Evolutionary conservation across 2,888 invertebrate genomes (phyloP), one percentile per base, ranked within the genome.

Genomic region (Lymantria dispar): DNA sequence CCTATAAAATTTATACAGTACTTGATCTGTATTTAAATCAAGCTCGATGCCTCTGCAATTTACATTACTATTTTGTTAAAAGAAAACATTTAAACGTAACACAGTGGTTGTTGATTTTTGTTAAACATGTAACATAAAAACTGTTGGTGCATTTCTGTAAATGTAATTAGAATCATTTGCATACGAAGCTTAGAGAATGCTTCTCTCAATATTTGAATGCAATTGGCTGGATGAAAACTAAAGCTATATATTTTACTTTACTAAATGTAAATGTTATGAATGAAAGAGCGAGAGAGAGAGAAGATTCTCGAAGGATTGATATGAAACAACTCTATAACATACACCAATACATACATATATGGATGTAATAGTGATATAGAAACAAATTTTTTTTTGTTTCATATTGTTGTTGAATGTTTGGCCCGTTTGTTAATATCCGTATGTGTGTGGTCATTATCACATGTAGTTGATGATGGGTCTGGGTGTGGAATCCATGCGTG

Each of bases 401-500:
- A 38, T 9, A 11, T 38, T n/a, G 38, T 7, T 38, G 37, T 37
- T 11, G 9, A 10, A 41, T 7, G 45, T 50, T 45, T 8, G 40
- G 39, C 8, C 36, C 36, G 22, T 22, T 3, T 22, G 10, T 39
- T 29, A 36, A 22, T 22, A 36, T 43, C 41, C 43, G 39, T 15
- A 42, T 42, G 31, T 45, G 36, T 29, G 12, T 45, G 48, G 31
- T 42, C 10, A 48, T 40, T 36, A 44, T 51, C 51, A 33, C 22
- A 54, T 22, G 22, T 22, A 58, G 60, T 62, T 58, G 58, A 56
- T 59, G 54, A 51, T 50, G 55, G 63, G 68, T 61, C 37, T 52
- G 64, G 60, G 62, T 62, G 64, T 46, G 63, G 62, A 58, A 45
- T 56, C 63, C 59, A 58, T 54, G 65, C 70, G 65, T 47, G 66